Conservation (phyloP, 2,113 vertebrate genomes). For the Notechis scutatus region DNA sequence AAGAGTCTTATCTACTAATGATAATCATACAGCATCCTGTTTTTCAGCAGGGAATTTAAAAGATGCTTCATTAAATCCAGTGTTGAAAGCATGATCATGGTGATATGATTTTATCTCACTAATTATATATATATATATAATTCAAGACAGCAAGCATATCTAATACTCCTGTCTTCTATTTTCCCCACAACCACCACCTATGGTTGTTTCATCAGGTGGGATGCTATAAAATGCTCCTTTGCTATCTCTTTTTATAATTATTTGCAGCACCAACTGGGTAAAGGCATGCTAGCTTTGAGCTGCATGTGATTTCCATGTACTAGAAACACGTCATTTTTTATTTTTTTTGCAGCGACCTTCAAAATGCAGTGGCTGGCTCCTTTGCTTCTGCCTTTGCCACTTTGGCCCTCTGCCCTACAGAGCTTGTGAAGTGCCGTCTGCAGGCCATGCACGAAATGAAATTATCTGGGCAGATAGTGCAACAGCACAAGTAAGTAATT, state of each 20-base stretch:
- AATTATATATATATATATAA: background rate
- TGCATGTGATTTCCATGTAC: constrained; percentile 9
- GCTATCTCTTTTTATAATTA: background rate
- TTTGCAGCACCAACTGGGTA: background rate
- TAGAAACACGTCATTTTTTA: constrained; percentile 36
- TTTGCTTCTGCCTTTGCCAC: constrained; percentile 91
- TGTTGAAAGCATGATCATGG: background rate
- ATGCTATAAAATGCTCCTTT: background rate
- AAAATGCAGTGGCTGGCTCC: constrained; percentile 90
- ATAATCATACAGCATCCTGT: background rate
- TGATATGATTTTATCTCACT: background rate
- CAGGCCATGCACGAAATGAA: constrained; percentile 96
- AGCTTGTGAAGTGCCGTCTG: constrained; percentile 94
- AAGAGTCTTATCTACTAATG: background rate
- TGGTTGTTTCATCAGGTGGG: background rate
- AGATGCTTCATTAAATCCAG: background rate
- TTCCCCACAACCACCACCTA: background rate
- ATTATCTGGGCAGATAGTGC: constrained; percentile 79
- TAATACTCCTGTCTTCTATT: background rate
- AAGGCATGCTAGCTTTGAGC: background rate
- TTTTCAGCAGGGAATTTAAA: background rate
- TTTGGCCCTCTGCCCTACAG: constrained; percentile 90
- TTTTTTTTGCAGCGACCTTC: constrained; percentile 77
- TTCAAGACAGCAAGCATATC: background rate
- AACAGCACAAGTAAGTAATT: constrained; percentile 82